phyloP scores from a whole-genome alignment of 2,113 vertebrate species.

The Osmerus eperlanus region DNA sequence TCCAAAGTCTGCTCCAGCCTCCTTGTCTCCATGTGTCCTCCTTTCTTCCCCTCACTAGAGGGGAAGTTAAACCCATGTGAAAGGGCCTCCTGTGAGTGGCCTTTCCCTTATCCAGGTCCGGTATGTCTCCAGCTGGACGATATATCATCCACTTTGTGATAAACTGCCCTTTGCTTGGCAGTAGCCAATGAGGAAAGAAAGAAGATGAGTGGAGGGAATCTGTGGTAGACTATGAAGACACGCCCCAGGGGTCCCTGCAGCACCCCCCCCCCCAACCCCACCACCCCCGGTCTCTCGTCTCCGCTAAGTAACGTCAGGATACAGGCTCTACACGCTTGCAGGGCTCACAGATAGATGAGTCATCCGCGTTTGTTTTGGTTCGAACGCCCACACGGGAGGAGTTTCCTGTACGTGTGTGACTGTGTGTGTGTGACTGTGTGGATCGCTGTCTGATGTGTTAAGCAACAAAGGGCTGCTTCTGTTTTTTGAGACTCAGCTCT shows the following conservation, averaged over 20 bases:
- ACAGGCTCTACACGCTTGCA: conserved; percentile 50
- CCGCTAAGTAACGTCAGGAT: conserved; percentile 9
- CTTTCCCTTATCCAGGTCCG: too few relatives aligned
- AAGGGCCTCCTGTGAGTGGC: too few relatives aligned
- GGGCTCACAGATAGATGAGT: conserved; percentile 66
- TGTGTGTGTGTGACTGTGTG: conserved; percentile 24
- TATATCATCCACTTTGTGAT: too few relatives aligned
- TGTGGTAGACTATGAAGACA: too few relatives aligned
- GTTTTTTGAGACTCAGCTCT: not conserved
- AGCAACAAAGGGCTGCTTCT: conserved; percentile 12
- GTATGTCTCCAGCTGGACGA: too few relatives aligned
- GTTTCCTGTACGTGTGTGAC: conserved; percentile 54
- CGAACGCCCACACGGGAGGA: conserved; percentile 68
- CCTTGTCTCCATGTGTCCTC: too few relatives aligned
- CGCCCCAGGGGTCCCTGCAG: not conserved
- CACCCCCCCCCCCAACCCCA: not conserved
- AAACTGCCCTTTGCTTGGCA: too few relatives aligned
- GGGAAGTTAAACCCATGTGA: too few relatives aligned
- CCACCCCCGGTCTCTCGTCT: not conserved
- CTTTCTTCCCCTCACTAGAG: too few relatives aligned
- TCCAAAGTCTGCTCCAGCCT: too few relatives aligned
- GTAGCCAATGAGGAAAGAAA: too few relatives aligned
- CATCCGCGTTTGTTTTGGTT: conserved; percentile 70
- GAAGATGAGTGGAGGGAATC: too few relatives aligned
- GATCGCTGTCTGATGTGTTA: not conserved